These are phyloP conservation scores for Balearica regulorum DNA, from an alignment of 2,797 vertebrate genomes.

Conservation along the genomic window DNA sequence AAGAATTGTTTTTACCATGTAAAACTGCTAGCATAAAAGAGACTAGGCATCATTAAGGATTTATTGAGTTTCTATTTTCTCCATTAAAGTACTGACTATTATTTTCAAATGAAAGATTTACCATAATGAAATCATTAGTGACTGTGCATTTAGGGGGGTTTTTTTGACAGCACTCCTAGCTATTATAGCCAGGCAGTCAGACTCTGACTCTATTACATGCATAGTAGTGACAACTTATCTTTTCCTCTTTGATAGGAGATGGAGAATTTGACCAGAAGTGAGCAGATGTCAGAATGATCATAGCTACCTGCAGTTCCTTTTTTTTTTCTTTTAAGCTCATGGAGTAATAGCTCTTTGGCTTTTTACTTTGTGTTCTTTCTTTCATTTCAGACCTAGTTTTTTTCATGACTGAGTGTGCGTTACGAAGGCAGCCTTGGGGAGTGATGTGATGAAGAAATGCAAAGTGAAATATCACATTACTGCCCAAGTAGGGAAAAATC, in stretches of 20 bases:
- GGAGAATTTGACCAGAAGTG: background rate
- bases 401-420: background rate
- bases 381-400: background rate
- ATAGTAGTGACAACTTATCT: background rate
- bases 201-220: background rate
- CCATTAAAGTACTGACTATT: background rate
- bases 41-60: background rate
- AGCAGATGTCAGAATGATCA: background rate
- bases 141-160: background rate
- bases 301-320: background rate
- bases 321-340: background rate
- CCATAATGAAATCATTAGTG: background rate
- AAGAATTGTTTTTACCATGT: slow-evolving; percentile 14
- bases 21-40: background rate
- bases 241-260: background rate
- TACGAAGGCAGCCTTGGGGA: background rate
- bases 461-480: background rate
- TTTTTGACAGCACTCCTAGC: background rate
- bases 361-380: background rate
- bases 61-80: slow-evolving; percentile 33
- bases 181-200: background rate
- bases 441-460: background rate
- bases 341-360: background rate
- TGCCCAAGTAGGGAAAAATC: background rate
- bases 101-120: slow-evolving; percentile 28